These are phyloP conservation scores for Hemitrygon akajei DNA, from an alignment of 2,797 vertebrate genomes.

Conservation along the genomic window DNA sequence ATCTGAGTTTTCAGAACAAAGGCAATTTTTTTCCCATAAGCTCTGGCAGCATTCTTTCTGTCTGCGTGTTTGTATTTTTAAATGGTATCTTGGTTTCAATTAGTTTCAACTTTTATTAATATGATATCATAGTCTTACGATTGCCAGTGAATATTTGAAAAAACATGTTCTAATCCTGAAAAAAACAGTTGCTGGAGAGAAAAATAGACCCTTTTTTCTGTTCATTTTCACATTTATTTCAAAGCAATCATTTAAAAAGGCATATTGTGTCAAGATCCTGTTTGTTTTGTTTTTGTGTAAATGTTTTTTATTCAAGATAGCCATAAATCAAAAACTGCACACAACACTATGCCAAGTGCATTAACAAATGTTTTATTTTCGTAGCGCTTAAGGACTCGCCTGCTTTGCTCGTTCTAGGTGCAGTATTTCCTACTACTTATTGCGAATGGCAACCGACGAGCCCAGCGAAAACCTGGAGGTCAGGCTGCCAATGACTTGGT, in stretches of 20 bases:
- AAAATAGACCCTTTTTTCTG: not conserved
- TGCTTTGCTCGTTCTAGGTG: too few species aligned
- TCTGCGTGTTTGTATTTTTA: not conserved
- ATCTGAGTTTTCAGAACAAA: not conserved
- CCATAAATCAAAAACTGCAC: not conserved
- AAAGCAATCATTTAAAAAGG: conserved; percentile 25
- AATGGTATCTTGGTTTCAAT: not conserved
- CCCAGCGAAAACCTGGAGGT: not conserved
- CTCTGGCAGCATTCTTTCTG: too few species aligned
- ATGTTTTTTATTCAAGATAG: not conserved
- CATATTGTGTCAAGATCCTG: not conserved
- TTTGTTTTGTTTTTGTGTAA: not conserved
- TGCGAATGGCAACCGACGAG: not conserved
- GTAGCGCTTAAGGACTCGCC: not conserved
- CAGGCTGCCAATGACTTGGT: not conserved
- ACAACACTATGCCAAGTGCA: not conserved
- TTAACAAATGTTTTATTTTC: not conserved
- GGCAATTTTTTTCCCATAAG: too few species aligned
- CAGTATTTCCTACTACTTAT: not conserved
- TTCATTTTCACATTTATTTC: not conserved
- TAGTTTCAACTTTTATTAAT: not conserved
- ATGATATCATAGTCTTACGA: not conserved
- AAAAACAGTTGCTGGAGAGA: conserved; percentile 18
- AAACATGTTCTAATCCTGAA: not conserved
- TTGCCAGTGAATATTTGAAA: not conserved